Percentiles rank a stretch among this genome's conserved stretches.
These are phyloP conservation scores for Nematopogon swammerdamellus DNA, from an alignment of 2,888 invertebrate genomes.

Conservation along the genomic window DNA sequence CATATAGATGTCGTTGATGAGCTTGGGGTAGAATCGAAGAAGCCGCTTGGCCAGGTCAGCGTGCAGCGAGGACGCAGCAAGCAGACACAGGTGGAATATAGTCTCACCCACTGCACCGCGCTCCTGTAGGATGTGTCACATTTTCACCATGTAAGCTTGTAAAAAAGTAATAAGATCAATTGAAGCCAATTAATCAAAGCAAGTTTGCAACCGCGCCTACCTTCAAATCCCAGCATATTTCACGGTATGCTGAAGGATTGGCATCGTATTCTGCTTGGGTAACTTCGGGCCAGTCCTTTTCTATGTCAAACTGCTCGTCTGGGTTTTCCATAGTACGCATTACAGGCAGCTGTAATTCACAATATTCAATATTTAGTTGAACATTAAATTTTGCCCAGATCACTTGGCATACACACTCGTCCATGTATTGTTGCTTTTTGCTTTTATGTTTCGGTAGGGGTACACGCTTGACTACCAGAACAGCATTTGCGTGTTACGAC, in stretches of 20 bases:
- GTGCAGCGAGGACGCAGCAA: slow-evolving; percentile 88
- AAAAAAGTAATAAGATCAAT: too few relatives aligned
- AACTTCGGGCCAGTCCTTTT: slow-evolving; percentile 69
- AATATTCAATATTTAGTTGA: too few relatives aligned
- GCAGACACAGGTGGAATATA: slow-evolving; percentile 86
- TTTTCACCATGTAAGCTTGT: too few relatives aligned
- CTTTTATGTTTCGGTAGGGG: too few relatives aligned
- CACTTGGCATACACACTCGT: too few relatives aligned
- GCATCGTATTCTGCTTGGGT: slow-evolving; percentile 58
- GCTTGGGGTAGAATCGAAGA: slow-evolving; percentile 87
- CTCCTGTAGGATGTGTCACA: slow-evolving; percentile 55
- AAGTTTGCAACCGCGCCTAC: slow-evolving; percentile 23
- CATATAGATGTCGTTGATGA: slow-evolving; percentile 95
- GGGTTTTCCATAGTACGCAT: slow-evolving; percentile 79
- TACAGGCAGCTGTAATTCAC: slow-evolving; percentile 60
- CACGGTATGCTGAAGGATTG: slow-evolving; percentile 71
- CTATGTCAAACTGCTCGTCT: slow-evolving; percentile 79
- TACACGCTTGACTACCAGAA: too few relatives aligned
- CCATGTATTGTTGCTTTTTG: too few relatives aligned
- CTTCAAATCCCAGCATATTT: slow-evolving; percentile 88
- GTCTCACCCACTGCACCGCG: slow-evolving; percentile 96
- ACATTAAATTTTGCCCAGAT: too few relatives aligned
- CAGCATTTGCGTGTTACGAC: too few relatives aligned
- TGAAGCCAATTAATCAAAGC: too few relatives aligned
- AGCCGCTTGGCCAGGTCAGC: slow-evolving; percentile 92